These are phyloP conservation scores for Neofelis nebulosa DNA, from an alignment of 2,113 vertebrate genomes.

Conservation along the genomic window DNA sequence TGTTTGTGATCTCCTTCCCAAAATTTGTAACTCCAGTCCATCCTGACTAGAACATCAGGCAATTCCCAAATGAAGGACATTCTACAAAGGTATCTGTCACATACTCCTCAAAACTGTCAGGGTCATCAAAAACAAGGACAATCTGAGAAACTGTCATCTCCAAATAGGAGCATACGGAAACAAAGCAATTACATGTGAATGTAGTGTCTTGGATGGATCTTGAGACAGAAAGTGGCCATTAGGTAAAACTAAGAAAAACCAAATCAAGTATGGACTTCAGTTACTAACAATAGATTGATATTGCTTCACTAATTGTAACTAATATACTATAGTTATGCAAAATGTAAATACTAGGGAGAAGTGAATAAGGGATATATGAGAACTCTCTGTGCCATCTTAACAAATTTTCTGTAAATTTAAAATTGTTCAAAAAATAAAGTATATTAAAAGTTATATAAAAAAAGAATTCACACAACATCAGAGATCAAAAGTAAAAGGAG, in stretches of 20 bases:
- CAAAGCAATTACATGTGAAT: background rate
- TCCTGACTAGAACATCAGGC: background rate
- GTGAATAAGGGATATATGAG: background rate
- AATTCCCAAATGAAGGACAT: background rate
- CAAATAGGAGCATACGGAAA: background rate
- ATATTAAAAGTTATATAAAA: background rate
- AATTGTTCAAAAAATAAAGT: constrained; percentile 37
- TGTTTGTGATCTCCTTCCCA: background rate
- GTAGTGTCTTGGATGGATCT: background rate
- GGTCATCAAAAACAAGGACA: background rate
- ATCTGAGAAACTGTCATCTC: background rate
- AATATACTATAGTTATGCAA: background rate
- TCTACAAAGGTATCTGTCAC: background rate
- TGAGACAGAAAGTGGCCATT: background rate
- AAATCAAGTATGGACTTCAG: background rate
- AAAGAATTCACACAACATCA: background rate
- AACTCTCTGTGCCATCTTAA: background rate
- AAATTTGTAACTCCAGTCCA: background rate
- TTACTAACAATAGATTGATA: background rate
- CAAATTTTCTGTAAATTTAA: background rate
- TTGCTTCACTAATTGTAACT: background rate
- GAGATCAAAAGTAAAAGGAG: background rate
- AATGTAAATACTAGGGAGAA: background rate
- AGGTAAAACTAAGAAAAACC: background rate
- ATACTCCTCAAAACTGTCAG: background rate